Base-by-base conservation (phyloP, 2,797 vertebrate species). In the Cercopithecus petaurista region DNA sequence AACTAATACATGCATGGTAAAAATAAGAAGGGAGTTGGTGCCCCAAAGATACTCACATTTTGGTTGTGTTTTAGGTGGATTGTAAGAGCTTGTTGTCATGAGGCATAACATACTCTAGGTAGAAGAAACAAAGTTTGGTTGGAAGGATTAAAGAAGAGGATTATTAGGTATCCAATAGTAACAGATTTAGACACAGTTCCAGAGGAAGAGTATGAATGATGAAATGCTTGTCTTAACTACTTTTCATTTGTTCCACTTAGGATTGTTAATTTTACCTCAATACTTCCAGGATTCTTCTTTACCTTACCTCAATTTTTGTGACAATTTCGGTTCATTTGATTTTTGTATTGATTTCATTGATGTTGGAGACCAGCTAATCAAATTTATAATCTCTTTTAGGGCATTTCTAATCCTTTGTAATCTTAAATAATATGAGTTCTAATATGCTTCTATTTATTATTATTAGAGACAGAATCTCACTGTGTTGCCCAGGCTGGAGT, bases 311-410 rank as follows among this genome's bases (percentile, higher is more conserved):
- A 55, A 1, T 55, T 90, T 90, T 52, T 81, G 39, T 72, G 64
- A 30, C 5, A 41, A 30, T 87, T 88, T 82, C 50, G 41, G 59
- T 1, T 73, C 46, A 48, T 76, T 87, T 90, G 21, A 57, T 48
- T 95, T 95, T 92, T 75, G 12, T 86, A 72, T 93, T 33, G n/a
- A 81, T 93, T 80, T 88, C 41, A 70, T 24, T 88, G 9, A 77
- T 67, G 8, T 89, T 91, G 6, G 59, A 88, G 33, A 96, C 21
- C 43, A 88, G 24, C 39, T 92, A 64, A 46, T 91, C 46, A 64
- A 82, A 94, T 86, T 19, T 70, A 70, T 79, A 55, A 89, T 70
- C 15, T 15, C 39, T 52, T 84, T 95, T 48, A 50, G 1, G n/a
- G 1, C 64, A 84, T 84, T 96, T 91, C 79, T 81, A 26, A 64